phyloP scores from a whole-genome alignment of 2,888 invertebrate genomes.

The Dusona sp. region DNA sequence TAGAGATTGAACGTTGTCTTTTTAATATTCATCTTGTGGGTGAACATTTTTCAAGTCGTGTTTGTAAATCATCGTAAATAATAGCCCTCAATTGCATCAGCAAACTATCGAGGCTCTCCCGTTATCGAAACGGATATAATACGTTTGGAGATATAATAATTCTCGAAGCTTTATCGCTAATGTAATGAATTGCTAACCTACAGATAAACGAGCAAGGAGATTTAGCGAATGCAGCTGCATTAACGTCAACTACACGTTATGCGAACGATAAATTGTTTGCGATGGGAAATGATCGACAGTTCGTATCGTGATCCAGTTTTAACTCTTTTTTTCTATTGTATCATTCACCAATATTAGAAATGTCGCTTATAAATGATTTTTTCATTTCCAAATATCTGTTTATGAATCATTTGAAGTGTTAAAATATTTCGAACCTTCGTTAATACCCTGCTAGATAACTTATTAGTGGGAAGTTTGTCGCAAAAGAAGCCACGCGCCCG shows the following conservation, averaged over 20 bases:
- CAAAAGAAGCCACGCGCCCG: too few species aligned
- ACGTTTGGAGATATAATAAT: slow-evolving; percentile 34
- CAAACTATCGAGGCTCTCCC: slow-evolving; percentile 22
- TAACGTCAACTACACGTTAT: slow-evolving; percentile 41
- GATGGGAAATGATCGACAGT: slow-evolving; percentile 67
- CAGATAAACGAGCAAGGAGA: slow-evolving; percentile 30
- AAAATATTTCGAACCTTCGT: too few species aligned
- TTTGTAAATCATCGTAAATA: slow-evolving; percentile 1
- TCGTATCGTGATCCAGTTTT: slow-evolving; percentile 70
- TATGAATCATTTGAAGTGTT: too few species aligned
- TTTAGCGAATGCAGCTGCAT: slow-evolving; percentile 55
- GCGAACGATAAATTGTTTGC: slow-evolving; percentile 71
- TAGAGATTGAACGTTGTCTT: background rate
- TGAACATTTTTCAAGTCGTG: background rate
- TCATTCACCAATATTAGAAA: background rate
- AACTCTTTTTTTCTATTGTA: slow-evolving; percentile 14
- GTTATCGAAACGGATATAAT: slow-evolving; percentile 36
- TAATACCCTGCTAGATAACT: too few species aligned
- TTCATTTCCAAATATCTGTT: background rate
- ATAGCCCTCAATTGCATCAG: slow-evolving; percentile 17
- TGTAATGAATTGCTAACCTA: slow-evolving; percentile 52
- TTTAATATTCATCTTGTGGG: background rate
- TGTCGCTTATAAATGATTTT: background rate
- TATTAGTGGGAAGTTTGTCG: too few species aligned
- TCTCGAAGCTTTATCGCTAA: slow-evolving; percentile 47